Percentiles rank a stretch among this genome's conserved stretches.
phyloP scores from a whole-genome alignment of 2,888 invertebrate genomes.

The Iselma pallidipennis region DNA sequence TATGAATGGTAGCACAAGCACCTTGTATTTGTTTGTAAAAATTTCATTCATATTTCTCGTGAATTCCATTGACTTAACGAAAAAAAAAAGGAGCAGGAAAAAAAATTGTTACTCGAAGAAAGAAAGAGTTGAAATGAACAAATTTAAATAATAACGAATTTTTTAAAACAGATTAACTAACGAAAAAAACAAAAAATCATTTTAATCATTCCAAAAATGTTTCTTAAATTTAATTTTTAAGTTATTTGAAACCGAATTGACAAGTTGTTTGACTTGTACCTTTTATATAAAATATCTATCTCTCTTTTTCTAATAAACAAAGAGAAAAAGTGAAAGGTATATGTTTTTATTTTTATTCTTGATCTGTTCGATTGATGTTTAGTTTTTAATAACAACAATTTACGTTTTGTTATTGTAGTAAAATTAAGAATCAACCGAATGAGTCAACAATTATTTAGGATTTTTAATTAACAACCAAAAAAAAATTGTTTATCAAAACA shows the following conservation, averaged over 20 bases:
- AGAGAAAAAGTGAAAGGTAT: conserved; percentile 32
- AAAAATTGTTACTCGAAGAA: neutral
- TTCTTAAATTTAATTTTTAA: neutral
- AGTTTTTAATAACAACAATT: conserved; percentile 14
- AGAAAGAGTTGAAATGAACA: too few species aligned
- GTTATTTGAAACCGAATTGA: neutral
- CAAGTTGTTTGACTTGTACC: conserved; percentile 1
- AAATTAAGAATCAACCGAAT: neutral
- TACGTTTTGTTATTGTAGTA: neutral
- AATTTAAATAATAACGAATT: too few species aligned
- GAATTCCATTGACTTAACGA: conserved; percentile 35
- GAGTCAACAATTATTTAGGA: neutral
- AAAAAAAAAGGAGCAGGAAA: conserved; percentile 8
- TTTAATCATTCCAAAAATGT: neutral
- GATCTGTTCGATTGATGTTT: conserved; percentile 15
- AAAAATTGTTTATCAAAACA: too few species aligned
- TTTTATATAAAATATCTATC: conserved; percentile 5
- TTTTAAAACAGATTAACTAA: neutral
- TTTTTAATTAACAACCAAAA: too few species aligned
- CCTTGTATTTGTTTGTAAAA: conserved; percentile 38
- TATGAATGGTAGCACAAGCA: conserved; percentile 47
- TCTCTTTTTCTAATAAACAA: conserved; percentile 22
- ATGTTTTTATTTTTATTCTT: conserved; percentile 17
- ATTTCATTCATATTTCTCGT: conserved; percentile 45
- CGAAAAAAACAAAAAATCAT: neutral